Base-by-base conservation (phyloP, 2,888 invertebrate species). In the Cartodere bifasciata region DNA sequence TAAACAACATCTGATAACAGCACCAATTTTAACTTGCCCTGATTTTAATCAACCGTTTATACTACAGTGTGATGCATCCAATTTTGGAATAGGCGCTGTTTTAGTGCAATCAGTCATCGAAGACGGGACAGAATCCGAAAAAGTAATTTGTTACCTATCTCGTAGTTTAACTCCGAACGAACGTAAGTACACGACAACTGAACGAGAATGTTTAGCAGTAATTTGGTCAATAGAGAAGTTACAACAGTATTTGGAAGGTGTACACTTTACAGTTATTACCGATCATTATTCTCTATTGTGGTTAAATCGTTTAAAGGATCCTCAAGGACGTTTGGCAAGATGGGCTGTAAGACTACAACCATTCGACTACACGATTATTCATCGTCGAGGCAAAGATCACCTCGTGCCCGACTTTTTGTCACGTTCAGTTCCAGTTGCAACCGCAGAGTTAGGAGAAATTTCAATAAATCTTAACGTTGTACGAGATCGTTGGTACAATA, bases 31-130 rank as follows among this genome's bases (percentile, higher is more conserved):
- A n/a, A 16, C 21, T 4, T 28, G 28, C 9, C 29, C 29, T 3
- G 29, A 29, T 27, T 38, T 32, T 16, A 17, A 3, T 13, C 7
- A 26, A 4, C 31, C 38, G 3, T 45, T 46, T 33, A 32, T 26
- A 2, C 21, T 46, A n/a, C 45, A 45, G 15, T 39, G 41, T 10
- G 46, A 46, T 34, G 44, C 42, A 2, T 36, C 35, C 6, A 34
- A 26, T 4, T 41, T 25, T 23, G 44, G 41, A 4, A 10, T 44
- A 3, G 46, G 44, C 3, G 40, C 40, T 4, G 41, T 43, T 1
- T 45, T 30, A 36, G 14, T 24, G 37, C 3, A 35, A 34, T 23
- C 32, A 7, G 12, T 21, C 2, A n/a, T n/a, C n/a, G 16, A 10
- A 10, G 14, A 23, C 5, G 23, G 23, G n/a, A n/a, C n/a, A n/a